A percentile compares a stretch with the other conserved stretches of the same genome.
These are phyloP conservation scores for Arrhamphus sclerolepis DNA, from an alignment of 2,797 vertebrate species.

Conservation along the genomic window DNA sequence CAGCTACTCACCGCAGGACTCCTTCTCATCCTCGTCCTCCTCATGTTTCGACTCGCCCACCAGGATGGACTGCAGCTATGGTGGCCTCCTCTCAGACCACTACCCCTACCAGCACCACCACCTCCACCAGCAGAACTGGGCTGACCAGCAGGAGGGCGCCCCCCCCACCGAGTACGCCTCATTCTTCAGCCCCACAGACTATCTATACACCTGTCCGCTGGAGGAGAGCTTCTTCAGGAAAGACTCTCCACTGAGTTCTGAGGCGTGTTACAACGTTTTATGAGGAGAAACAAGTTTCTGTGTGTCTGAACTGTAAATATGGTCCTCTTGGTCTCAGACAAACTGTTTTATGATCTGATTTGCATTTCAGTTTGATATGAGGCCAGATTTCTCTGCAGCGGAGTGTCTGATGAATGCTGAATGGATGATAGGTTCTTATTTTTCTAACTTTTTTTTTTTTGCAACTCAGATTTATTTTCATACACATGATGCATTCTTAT, in stretches of 20 bases:
- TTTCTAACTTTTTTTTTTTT: conserved; percentile 43
- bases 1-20: conserved; percentile 86
- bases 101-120: conserved; percentile 78
- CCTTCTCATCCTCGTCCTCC: conserved; percentile 79
- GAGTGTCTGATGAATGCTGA: conserved; percentile 31
- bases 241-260: conserved; percentile 79
- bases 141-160: conserved; percentile 69
- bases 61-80: conserved; percentile 78
- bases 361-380: conserved; percentile 25
- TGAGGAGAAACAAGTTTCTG: conserved; percentile 61
- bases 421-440: conserved; percentile 32
- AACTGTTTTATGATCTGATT: neutral
- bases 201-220: conserved; percentile 63
- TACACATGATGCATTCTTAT: conserved; percentile 24
- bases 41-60: conserved; percentile 83
- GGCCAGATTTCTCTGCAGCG: conserved; percentile 3
- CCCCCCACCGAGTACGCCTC: conserved; percentile 64
- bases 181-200: conserved; percentile 81
- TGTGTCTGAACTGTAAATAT: conserved; percentile 47
- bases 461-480: conserved; percentile 60
- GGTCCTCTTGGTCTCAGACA: neutral
- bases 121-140: conserved; percentile 58
- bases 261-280: conserved; percentile 85
- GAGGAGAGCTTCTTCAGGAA: conserved; percentile 81
- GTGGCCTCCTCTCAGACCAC: conserved; percentile 71